phyloP scores from a whole-genome alignment of 2,113 vertebrate genomes.

The Syngnathus floridae region DNA sequence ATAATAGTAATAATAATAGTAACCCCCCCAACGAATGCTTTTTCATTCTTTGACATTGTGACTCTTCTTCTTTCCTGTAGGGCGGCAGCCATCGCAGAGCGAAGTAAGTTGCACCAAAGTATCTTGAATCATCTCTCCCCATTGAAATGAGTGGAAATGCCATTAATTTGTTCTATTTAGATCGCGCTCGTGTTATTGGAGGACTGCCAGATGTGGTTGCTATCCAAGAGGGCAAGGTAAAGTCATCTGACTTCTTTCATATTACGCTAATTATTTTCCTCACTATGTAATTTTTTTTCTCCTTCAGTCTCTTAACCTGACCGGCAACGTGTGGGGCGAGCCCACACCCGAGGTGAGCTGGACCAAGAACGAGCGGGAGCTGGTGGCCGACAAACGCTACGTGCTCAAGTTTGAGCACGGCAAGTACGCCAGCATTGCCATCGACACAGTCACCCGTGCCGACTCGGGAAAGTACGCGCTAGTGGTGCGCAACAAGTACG shows the following conservation, averaged over 20 bases:
- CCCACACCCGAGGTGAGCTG: conserved; percentile 85
- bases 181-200: conserved; percentile 91
- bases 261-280: background rate
- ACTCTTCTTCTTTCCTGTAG: conserved; percentile 65
- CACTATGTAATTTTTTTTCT: background rate
- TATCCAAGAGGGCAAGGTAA: conserved; percentile 98
- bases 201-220: conserved; percentile 96
- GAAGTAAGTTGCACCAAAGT: conserved; percentile 80
- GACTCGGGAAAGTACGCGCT: conserved; percentile 96
- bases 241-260: conserved; percentile 1
- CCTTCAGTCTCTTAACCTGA: conserved; percentile 88
- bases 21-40: no score
- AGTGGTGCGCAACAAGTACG: conserved; percentile 94
- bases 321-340: conserved; percentile 94
- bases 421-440: conserved; percentile 87
- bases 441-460: conserved; percentile 69
- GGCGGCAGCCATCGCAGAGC: conserved; percentile 91
- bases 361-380: conserved; percentile 85
- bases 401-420: conserved; percentile 81
- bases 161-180: conserved; percentile 63
- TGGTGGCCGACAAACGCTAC: conserved; percentile 75
- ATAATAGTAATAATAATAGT: conserved; percentile 4
- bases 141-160: no score
- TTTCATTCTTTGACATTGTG: conserved; percentile 30
- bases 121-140: background rate